Conservation (phyloP, 2,888 invertebrate genomes). For the Hirtodrosophila histrioides region DNA sequence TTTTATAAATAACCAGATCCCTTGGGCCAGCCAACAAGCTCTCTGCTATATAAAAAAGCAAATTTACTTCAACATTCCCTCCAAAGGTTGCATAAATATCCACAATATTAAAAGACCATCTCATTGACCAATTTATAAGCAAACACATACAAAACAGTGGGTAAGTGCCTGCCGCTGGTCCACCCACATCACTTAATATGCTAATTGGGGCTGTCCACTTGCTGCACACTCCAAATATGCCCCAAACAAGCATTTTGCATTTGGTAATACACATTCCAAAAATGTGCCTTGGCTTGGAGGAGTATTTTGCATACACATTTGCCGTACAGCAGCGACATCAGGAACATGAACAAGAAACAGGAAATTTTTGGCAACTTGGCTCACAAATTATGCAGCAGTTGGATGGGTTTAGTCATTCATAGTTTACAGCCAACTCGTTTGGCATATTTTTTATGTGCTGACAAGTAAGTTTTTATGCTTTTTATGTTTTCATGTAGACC, state of each 20-base stretch:
- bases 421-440: slow-evolving; percentile 31
- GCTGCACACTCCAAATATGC: slow-evolving; percentile 17
- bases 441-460: slow-evolving; percentile 28
- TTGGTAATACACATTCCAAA: slow-evolving; percentile 48
- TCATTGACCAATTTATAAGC: slow-evolving; percentile 30
- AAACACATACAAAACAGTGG: slow-evolving; percentile 4
- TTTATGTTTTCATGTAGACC: slow-evolving; percentile 4
- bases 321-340: not conserved
- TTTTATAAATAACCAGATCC: no score
- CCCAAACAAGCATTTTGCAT: slow-evolving; percentile 34
- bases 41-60: not conserved
- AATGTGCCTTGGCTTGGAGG: slow-evolving; percentile 7
- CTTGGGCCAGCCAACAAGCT: no score
- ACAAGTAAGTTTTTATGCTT: slow-evolving; percentile 32
- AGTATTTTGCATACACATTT: slow-evolving; percentile 5
- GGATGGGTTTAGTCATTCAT: slow-evolving; percentile 18
- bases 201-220: slow-evolving; percentile 55
- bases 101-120: slow-evolving; percentile 34
- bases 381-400: slow-evolving; percentile 7
- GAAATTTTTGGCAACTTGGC: slow-evolving; percentile 5
- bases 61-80: slow-evolving; percentile 1
- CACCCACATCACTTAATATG: slow-evolving; percentile 55
- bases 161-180: not conserved
- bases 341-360: not conserved
- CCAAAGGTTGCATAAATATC: slow-evolving; percentile 19